phyloP scores from a whole-genome alignment of 2,797 vertebrate species.

The Pseudomugil tenellus region DNA sequence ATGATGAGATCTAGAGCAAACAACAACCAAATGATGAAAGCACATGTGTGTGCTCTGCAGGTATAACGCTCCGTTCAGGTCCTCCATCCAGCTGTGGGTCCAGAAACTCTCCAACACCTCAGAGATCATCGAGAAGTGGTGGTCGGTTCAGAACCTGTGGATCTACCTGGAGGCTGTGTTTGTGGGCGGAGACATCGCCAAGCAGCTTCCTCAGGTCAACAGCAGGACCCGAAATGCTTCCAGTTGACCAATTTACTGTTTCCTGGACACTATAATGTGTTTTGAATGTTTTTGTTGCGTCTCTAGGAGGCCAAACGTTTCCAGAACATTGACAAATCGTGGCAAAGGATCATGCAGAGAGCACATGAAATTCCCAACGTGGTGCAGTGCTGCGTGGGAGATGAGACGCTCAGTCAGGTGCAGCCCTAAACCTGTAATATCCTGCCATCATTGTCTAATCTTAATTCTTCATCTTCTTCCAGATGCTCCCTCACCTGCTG shows the following conservation, averaged over 20 bases:
- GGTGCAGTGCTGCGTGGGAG: conserved; percentile 87
- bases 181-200: conserved; percentile 90
- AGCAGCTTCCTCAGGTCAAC: conserved; percentile 86
- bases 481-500: conserved; percentile 75
- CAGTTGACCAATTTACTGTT: too few relatives aligned
- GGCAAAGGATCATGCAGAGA: conserved; percentile 89
- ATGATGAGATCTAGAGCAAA: too few relatives aligned
- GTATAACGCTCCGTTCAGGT: conserved; percentile 85
- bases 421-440: neutral
- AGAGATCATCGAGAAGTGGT: conserved; percentile 88
- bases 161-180: conserved; percentile 92
- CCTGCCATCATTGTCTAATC: neutral
- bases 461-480: neutral
- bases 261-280: too few relatives aligned
- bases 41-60: conserved; percentile 52
- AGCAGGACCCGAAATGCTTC: neutral
- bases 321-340: conserved; percentile 89
- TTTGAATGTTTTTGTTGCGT: neutral
- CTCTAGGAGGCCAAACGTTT: conserved; percentile 87
- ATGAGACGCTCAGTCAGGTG: conserved; percentile 85
- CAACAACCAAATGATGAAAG: too few relatives aligned
- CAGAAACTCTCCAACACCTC: conserved; percentile 87
- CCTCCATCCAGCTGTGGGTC: conserved; percentile 86
- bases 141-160: conserved; percentile 90
- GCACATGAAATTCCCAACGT: conserved; percentile 85